These are phyloP conservation scores for Tamandua tetradactyla DNA, from an alignment of 2,797 vertebrate species.

Conservation along the genomic window DNA sequence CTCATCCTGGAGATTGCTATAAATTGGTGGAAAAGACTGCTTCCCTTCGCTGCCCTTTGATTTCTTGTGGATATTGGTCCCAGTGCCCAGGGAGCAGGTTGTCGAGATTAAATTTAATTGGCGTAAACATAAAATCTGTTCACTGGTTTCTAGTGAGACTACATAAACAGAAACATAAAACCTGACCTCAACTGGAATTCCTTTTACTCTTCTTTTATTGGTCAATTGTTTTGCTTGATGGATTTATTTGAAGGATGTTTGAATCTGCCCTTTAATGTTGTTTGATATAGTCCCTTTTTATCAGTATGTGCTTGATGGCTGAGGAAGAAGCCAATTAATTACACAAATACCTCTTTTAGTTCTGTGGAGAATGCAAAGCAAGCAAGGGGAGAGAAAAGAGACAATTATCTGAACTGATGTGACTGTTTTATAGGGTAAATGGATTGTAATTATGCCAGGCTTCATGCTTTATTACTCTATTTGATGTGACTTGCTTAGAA, in stretches of 20 bases:
- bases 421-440: slow-evolving; percentile 27
- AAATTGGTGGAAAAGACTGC: neutral
- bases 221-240: slow-evolving; percentile 24
- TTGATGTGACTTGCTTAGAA: neutral
- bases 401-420: slow-evolving; percentile 33
- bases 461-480: neutral
- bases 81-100: neutral
- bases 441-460: neutral
- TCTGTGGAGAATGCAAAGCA: slow-evolving; percentile 44
- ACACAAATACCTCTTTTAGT: slow-evolving; percentile 35
- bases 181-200: neutral
- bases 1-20: neutral
- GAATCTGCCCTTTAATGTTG: slow-evolving; percentile 28
- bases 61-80: neutral
- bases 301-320: neutral
- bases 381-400: slow-evolving; percentile 28
- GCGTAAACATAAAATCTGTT: slow-evolving; percentile 46
- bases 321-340: slow-evolving; percentile 50
- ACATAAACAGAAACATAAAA: neutral
- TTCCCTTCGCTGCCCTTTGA: rapidly evolving
- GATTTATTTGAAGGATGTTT: neutral
- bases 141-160: slow-evolving; percentile 30
- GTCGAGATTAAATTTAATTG: slow-evolving; percentile 60
- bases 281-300: slow-evolving; percentile 50
- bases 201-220: slow-evolving; percentile 4